Base-by-base conservation (phyloP, 2,797 vertebrate genomes). In the Lutjanus campechanus region DNA sequence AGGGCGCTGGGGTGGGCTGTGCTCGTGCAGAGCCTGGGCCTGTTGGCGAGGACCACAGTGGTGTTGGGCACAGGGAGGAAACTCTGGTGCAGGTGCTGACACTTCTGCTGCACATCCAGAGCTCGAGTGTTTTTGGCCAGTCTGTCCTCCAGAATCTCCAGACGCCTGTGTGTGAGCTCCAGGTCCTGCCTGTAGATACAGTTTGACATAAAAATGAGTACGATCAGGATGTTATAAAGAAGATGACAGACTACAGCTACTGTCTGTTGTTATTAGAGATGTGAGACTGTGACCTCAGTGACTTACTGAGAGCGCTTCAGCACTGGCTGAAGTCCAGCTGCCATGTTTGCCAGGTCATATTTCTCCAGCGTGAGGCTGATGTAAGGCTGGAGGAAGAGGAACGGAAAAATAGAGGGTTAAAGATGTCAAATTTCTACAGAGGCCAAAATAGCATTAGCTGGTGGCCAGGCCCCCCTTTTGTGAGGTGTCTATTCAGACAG, bases 261-360 rank as follows among this genome's bases (percentile, higher is more conserved):
- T 16, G n/a, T 15, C 16, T 51, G 66, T 25, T 25, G 25, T 25
- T 3, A 25, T 25, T 25, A 25, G 25, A 25, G 25, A 25, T 25
- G 25, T 25, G 25, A 25, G 25, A 25, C 25, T 25, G 25, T 25
- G 25, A 25, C 25, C 25, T 25, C 25, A 29, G 25, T n/a, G 17
- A 85, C 77, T 81, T 83, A 87, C 80, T 79, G 72, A 46, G 50
- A 66, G 41, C 8, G 29, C 41, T 62, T 65, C 12, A 83, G 55
- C 0, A 60, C n/a, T 11, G 17, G 47, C 5, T 1, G 5, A 46
- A 80, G 66, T 13, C 67, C 55, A 11, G 25, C 3, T 8, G 25
- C n/a, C 51, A 85, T 65, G 22, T 70, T 76, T 51, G 53, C 22
- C 55, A 82, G 70, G 47, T 85, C 67, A 0, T 54, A 20, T 70